These are phyloP conservation scores for Psilopsiagon aurifrons DNA, from an alignment of 2,113 vertebrate species.

Conservation along the genomic window DNA sequence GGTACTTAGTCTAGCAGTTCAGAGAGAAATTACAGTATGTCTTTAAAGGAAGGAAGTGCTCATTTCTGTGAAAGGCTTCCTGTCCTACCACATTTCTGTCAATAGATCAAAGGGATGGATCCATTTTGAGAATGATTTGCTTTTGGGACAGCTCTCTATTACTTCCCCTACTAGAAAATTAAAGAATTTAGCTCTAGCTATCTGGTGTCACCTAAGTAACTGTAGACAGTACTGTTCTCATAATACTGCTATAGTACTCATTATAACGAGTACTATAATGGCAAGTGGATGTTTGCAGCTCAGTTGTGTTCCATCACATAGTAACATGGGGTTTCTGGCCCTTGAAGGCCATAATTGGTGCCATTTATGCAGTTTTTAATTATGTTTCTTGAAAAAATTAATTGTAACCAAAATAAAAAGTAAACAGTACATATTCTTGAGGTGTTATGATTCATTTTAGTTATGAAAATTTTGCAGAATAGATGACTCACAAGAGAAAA, in stretches of 20 bases:
- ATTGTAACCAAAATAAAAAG: slow-evolving; percentile 86
- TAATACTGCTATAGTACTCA: not conserved
- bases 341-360: slow-evolving; percentile 89
- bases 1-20: not conserved
- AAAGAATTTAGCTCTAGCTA: not conserved
- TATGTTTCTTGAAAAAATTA: slow-evolving; percentile 93
- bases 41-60: not conserved
- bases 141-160: not conserved
- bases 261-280: slow-evolving; percentile 91
- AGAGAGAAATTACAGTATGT: not conserved
- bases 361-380: slow-evolving; percentile 97
- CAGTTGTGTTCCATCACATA: slow-evolving; percentile 91
- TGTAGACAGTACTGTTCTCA: not conserved
- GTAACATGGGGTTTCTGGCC: slow-evolving; percentile 88
- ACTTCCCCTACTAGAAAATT: not conserved
- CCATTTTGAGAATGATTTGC: not conserved
- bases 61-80: not conserved
- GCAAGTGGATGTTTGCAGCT: slow-evolving; percentile 94
- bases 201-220: not conserved
- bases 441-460: not conserved
- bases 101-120: not conserved
- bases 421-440: not conserved
- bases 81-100: not conserved
- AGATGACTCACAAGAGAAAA: not conserved
- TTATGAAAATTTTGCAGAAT: not conserved